These are phyloP conservation scores for Drosophila jambulina DNA, from an alignment of 1,140 invertebrate species.

Conservation along the genomic window DNA sequence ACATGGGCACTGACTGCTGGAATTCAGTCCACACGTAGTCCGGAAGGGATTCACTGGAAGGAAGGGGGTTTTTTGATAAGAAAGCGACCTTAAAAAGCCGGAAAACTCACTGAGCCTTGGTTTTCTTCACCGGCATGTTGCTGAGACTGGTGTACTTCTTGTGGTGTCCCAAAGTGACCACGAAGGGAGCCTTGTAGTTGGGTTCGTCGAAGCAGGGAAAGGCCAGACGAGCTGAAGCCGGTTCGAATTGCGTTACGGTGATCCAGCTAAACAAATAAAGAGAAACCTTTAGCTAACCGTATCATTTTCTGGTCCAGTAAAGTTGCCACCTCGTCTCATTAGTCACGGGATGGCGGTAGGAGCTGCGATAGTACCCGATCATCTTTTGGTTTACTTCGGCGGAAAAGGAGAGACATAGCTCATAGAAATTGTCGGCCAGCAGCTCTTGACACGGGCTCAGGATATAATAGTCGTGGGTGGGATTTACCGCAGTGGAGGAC, in stretches of 20 bases:
- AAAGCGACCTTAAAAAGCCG: background rate
- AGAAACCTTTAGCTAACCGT: background rate
- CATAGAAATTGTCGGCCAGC: slow-evolving; percentile 86
- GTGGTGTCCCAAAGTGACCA: slow-evolving; percentile 90
- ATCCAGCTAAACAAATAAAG: slow-evolving; percentile 36
- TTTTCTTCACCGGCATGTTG: slow-evolving; percentile 90
- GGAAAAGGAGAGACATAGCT: slow-evolving; percentile 88
- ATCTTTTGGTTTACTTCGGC: slow-evolving; percentile 88
- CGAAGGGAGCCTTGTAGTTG: slow-evolving; percentile 93
- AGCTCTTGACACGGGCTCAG: slow-evolving; percentile 86
- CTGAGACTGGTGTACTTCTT: slow-evolving; percentile 89
- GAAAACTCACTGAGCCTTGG: slow-evolving; percentile 59
- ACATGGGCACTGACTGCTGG: slow-evolving; percentile 90
- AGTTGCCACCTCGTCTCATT: slow-evolving; percentile 87
- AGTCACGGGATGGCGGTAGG: slow-evolving; percentile 88
- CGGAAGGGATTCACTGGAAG: background rate
- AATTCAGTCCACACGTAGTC: slow-evolving; percentile 87
- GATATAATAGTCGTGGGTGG: slow-evolving; percentile 87
- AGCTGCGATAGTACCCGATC: slow-evolving; percentile 92
- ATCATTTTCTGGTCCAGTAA: background rate
- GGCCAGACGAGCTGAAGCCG: slow-evolving; percentile 92
- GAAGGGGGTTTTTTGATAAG: background rate
- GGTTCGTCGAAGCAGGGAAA: slow-evolving; percentile 99
- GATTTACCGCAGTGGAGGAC: slow-evolving; percentile 68
- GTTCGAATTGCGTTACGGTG: slow-evolving; percentile 94